Evolutionary conservation across 2,797 vertebrate species (phyloP).

Genomic region (Pogonophryne albipinna): DNA sequence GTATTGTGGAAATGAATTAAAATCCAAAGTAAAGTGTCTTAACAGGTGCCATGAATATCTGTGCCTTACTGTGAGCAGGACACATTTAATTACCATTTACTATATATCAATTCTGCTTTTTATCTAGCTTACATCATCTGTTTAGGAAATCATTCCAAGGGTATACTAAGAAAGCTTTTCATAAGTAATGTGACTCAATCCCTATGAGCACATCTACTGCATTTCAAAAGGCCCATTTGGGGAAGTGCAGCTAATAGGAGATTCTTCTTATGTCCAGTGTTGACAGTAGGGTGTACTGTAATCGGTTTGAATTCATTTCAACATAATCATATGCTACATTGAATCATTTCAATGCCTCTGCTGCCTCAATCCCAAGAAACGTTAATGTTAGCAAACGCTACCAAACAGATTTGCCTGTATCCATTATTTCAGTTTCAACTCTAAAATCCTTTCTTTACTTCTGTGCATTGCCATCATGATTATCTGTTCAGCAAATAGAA

Average conservation of each 20-base stretch:
- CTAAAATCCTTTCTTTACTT: too few species aligned
- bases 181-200: slow-evolving; percentile 4
- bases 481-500: neutral
- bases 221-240: neutral
- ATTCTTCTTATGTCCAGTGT: too few species aligned
- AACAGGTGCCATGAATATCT: neutral
- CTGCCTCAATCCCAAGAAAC: too few species aligned
- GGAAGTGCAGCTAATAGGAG: too few species aligned
- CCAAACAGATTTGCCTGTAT: too few species aligned
- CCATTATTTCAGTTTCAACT: too few species aligned
- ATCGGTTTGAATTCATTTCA: neutral
- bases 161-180: neutral
- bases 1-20: neutral
- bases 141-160: neutral
- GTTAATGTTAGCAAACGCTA: too few species aligned
- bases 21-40: neutral
- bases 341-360: neutral
- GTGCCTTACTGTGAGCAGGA: too few species aligned
- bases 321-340: neutral
- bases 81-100: neutral
- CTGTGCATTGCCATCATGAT: too few species aligned
- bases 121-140: neutral
- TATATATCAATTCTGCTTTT: neutral
- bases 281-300: neutral
- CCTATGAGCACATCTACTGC: neutral